Evolutionary conservation across 1,140 invertebrate species (phyloP), one percentile per base, ranked within the genome.

Genomic region (Solenopsis invicta): DNA sequence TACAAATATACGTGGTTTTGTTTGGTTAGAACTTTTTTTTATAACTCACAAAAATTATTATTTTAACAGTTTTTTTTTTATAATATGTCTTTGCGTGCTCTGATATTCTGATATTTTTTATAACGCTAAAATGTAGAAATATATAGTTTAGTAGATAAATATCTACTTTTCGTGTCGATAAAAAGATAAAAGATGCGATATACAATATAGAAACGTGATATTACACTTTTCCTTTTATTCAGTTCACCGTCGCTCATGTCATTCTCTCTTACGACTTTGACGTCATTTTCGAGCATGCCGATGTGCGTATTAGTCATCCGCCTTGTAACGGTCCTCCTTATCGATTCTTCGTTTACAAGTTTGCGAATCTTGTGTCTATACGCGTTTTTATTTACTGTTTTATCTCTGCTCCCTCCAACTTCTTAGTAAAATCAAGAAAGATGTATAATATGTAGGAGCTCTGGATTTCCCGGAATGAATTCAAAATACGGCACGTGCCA

Each of bases 221-320:
- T 4, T 50, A 13, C 48, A 21, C 29, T 62, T 45, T 45, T n/a
- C n/a, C n/a, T 71, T 71, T 61, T 66, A 45, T 21, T 56, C 10
- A 29, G 64, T 89, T 69, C 21, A 71, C 77, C 56, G 71, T 67
- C 72, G 24, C 72, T 74, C 54, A 62, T 86, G 76, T 85, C 90
- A 90, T 90, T 90, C 90, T 91, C 90, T 90, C 85, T 90, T 80
- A 56, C 84, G 84, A 82, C 88, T 93, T 92, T 94, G 94, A 94
- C 94, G 94, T 95, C 94, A 94, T 91, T 90, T 91, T 92, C 88
- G 86, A 91, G 89, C 91, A 88, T 94, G 92, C 91, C 92, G 93
- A 93, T 91, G 91, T 93, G 93, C 92, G 88, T 76, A 89, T 95
- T 95, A 95, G 94, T 95, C 94, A 95, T 93, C 88, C 76, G 81